Conservation (phyloP, 2,888 invertebrate species). For the Podabrus alpinus region DNA sequence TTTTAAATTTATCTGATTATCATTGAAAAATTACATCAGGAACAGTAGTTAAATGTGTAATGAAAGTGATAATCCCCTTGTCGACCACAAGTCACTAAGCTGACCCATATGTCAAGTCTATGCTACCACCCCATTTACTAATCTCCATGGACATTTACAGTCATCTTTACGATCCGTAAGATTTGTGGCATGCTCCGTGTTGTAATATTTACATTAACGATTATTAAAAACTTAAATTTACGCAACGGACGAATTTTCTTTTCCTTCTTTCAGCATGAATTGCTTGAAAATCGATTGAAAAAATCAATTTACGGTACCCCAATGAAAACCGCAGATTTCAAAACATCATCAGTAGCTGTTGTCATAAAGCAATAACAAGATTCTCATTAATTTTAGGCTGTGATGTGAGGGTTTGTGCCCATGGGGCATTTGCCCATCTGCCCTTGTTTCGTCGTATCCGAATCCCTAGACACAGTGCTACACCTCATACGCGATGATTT, state of each 20-base stretch:
- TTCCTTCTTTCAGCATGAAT: not conserved
- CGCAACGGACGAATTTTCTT: not conserved
- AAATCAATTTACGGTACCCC: conserved; percentile 30
- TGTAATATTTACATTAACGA: not conserved
- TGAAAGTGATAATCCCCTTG: conserved; percentile 38
- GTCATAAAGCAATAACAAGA: conserved; percentile 48
- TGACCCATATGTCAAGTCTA: conserved; percentile 30
- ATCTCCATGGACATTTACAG: conserved; percentile 18
- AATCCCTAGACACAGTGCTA: conserved; percentile 38
- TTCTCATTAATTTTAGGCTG: conserved; percentile 50
- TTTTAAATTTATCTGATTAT: not conserved
- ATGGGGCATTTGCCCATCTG: conserved; percentile 38
- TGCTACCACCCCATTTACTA: conserved; percentile 23
- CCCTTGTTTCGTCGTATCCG: conserved; percentile 35
- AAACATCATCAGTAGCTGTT: conserved; percentile 43
- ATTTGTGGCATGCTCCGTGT: not conserved
- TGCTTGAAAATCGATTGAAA: not conserved
- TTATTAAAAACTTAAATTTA: not conserved
- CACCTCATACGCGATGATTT: conserved; percentile 47
- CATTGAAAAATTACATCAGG: conserved; percentile 27
- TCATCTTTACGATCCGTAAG: not conserved
- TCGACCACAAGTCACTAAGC: conserved; percentile 35
- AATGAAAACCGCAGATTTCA: conserved; percentile 44
- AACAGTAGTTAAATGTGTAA: conserved; percentile 35
- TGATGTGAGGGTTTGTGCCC: conserved; percentile 31